Percentiles rank a stretch among this genome's conserved stretches.
Conservation (phyloP, 1,140 invertebrate species). For the Melipona quadrifasciata region DNA sequence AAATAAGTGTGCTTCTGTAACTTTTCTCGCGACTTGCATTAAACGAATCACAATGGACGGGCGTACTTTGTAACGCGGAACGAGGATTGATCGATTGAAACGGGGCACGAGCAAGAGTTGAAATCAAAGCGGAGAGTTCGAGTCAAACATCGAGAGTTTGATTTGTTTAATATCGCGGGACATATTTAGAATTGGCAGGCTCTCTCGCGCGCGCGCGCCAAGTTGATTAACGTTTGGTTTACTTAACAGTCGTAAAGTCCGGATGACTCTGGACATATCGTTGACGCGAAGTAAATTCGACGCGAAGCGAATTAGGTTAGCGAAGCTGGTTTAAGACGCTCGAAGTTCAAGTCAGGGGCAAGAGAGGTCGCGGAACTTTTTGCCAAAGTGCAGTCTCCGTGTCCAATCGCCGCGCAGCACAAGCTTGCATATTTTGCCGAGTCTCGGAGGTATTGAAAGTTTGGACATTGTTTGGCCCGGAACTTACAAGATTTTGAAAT, state of each 20-base stretch:
- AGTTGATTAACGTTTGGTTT: background rate
- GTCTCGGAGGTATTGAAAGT: background rate
- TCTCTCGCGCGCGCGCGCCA: too few relatives aligned
- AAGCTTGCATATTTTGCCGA: background rate
- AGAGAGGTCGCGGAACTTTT: slow-evolving; percentile 13
- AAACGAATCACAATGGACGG: too few relatives aligned
- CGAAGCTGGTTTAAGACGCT: background rate
- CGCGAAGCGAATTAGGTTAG: background rate
- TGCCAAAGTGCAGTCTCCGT: background rate
- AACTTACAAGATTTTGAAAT: background rate
- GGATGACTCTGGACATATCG: background rate
- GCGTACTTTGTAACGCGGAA: too few relatives aligned
- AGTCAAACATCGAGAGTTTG: too few relatives aligned
- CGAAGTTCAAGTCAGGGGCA: background rate
- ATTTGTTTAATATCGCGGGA: too few relatives aligned
- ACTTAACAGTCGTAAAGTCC: background rate
- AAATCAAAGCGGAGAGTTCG: background rate
- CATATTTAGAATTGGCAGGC: too few relatives aligned
- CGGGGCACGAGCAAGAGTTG: background rate
- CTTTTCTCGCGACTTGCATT: too few relatives aligned
- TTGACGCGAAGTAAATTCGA: background rate
- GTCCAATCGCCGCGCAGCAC: background rate
- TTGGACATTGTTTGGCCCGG: background rate
- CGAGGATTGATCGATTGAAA: background rate
- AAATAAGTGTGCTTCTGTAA: too few relatives aligned